Conservation (phyloP, 1,140 invertebrate genomes). For the Spodoptera litura region DNA sequence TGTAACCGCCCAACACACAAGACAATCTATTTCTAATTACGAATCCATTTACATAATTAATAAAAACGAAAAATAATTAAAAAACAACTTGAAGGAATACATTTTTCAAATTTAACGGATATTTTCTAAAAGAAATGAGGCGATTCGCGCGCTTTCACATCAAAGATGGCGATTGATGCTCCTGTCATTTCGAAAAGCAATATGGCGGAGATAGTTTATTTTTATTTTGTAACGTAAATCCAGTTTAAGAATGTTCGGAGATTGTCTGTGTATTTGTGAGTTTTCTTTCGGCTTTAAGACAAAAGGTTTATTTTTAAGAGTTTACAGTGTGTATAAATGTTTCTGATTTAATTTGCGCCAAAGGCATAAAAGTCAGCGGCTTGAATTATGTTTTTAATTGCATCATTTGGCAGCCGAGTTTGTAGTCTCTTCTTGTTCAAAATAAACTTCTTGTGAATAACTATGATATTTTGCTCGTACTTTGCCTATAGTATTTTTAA, state of each 20-base stretch:
- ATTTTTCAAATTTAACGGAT: constrained; percentile 38
- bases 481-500: no score
- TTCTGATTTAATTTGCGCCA: neutral
- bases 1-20: no score
- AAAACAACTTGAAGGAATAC: neutral
- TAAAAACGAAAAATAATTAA: neutral
- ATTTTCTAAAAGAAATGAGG: constrained; percentile 36
- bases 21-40: no score
- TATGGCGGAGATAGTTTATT: constrained; percentile 9
- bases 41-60: neutral
- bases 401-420: constrained; percentile 19
- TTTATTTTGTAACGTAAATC: constrained; percentile 24
- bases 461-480: neutral
- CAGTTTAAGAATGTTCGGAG: constrained; percentile 12
- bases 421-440: neutral
- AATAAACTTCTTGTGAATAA: neutral
- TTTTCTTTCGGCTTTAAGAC: constrained; percentile 10
- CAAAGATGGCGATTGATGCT: constrained; percentile 40
- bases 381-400: neutral
- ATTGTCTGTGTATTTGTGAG: neutral
- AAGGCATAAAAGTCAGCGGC: neutral
- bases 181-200: constrained; percentile 16
- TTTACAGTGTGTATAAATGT: neutral
- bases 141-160: constrained; percentile 33
- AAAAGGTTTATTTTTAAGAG: constrained; percentile 25